These are phyloP conservation scores for Rhaphigaster nebulosa DNA, from an alignment of 2,888 invertebrate genomes.

Conservation along the genomic window DNA sequence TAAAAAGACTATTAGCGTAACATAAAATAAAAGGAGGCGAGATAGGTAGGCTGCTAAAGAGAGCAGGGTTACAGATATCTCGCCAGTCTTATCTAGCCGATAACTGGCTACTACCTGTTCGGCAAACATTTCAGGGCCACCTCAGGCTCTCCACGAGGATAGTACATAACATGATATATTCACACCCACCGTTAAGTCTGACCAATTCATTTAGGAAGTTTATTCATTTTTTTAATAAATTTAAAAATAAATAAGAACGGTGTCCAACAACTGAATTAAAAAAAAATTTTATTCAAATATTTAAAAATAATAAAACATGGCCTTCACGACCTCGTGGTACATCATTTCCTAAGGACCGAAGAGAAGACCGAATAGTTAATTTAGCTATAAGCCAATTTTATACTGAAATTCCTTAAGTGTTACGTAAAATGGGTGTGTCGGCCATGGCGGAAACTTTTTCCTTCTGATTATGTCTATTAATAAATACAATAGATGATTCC, in stretches of 20 bases:
- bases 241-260: not conserved
- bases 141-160: not conserved
- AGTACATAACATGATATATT: conserved; percentile 35
- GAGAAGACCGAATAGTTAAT: not conserved
- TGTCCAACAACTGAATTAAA: not conserved
- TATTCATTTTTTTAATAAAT: not conserved
- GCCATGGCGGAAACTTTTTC: conserved; percentile 51
- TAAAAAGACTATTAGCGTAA: conserved; percentile 22
- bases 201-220: not conserved
- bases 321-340: not conserved
- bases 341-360: not conserved
- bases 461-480: conserved; percentile 50
- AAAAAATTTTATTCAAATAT: not conserved
- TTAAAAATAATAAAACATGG: conserved; percentile 30
- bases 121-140: conserved; percentile 52
- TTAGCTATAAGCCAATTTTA: not conserved
- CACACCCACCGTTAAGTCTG: not conserved
- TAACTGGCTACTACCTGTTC: conserved; percentile 58
- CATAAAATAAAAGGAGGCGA: conserved; percentile 15
- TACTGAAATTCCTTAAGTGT: conserved; percentile 41
- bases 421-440: conserved; percentile 58
- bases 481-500: conserved; percentile 14
- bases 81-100: not conserved
- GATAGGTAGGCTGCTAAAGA: conserved; percentile 12
- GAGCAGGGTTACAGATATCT: conserved; percentile 43